Evolutionary conservation across 2,888 invertebrate genomes (phyloP).

Genomic region (Galerucella nymphaeae): DNA sequence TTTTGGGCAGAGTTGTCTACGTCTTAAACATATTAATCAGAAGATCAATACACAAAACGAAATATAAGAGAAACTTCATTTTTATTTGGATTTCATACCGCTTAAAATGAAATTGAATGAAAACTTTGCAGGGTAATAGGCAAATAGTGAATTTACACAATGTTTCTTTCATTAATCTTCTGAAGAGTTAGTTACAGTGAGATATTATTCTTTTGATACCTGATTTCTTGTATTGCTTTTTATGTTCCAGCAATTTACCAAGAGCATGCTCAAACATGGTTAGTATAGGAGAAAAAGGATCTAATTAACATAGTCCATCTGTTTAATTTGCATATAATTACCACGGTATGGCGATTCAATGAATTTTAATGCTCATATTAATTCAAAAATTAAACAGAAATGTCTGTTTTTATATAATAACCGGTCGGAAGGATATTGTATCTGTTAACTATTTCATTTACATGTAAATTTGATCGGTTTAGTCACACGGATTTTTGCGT

Average conservation of each 20-base stretch:
- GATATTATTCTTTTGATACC: no score
- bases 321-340: conserved; percentile 44
- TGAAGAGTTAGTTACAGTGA: no score
- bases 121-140: no score
- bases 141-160: no score
- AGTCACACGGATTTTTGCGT: conserved; percentile 29
- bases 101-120: not conserved
- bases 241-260: no score
- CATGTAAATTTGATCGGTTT: conserved; percentile 45
- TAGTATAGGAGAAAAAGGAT: conserved; percentile 11
- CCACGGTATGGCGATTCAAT: conserved; percentile 43
- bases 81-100: conserved; percentile 20
- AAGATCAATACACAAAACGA: conserved; percentile 50
- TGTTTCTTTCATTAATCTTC: no score
- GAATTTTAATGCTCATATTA: conserved; percentile 47
- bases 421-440: conserved; percentile 41
- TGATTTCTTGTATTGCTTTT: no score
- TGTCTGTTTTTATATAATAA: conserved; percentile 39
- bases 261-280: not conserved
- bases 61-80: conserved; percentile 34
- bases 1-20: conserved; percentile 63
- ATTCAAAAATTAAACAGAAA: conserved; percentile 47
- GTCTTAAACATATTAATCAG: conserved; percentile 62
- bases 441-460: conserved; percentile 48
- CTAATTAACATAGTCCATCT: conserved; percentile 38